Evolutionary conservation across 2,797 vertebrate genomes (phyloP).

Genomic region (Neosilurus hyrtlii): DNA sequence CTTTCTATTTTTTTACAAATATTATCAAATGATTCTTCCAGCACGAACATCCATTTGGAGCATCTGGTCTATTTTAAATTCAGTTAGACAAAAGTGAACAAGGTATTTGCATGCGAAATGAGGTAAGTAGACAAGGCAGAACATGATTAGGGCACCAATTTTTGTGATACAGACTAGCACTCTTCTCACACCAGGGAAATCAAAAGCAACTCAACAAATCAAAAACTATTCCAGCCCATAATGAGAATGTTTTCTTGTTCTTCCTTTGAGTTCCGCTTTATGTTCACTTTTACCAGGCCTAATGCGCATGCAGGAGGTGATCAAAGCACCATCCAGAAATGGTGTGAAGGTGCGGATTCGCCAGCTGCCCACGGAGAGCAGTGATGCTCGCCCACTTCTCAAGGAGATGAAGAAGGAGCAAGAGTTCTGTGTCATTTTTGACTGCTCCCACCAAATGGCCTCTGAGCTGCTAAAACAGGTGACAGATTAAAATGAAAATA

Average conservation of each 20-base stretch:
- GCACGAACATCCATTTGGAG: too few species aligned
- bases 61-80: neutral
- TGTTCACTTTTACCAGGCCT: conserved; percentile 75
- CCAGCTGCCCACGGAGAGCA: conserved; percentile 88
- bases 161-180: neutral
- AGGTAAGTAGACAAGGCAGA: conserved; percentile 15
- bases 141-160: conserved; percentile 14
- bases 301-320: conserved; percentile 96
- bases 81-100: conserved; percentile 14
- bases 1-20: too few species aligned
- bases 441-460: conserved; percentile 89
- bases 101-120: neutral
- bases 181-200: conserved; percentile 39
- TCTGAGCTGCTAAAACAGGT: conserved; percentile 96
- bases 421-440: conserved; percentile 94
- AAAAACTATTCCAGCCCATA: conserved; percentile 24
- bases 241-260: conserved; percentile 38
- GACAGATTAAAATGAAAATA: neutral
- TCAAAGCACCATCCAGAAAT: conserved; percentile 95
- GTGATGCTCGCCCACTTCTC: conserved; percentile 89
- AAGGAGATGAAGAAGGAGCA: conserved; percentile 97
- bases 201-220: neutral
- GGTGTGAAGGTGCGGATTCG: conserved; percentile 96
- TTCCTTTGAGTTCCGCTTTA: conserved; percentile 35
- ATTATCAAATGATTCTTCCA: too few species aligned